phyloP scores from a whole-genome alignment of 2,113 vertebrate species.

The Embiotoca jacksoni region DNA sequence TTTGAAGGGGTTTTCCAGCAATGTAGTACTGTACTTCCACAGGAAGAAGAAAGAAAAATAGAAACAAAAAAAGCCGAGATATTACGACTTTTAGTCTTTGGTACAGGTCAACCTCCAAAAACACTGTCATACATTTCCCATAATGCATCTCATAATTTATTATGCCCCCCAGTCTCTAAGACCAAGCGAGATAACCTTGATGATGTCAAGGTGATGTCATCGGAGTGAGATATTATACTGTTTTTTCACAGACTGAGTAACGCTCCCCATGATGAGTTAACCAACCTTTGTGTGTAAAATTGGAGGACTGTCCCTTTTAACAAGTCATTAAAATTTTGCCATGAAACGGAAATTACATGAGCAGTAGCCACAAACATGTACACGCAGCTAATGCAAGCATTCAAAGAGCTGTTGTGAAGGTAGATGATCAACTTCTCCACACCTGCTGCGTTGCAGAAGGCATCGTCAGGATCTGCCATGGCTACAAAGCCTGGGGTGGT shows the following conservation, averaged over 20 bases:
- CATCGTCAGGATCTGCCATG: constrained; percentile 66
- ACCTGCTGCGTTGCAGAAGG: constrained; percentile 76
- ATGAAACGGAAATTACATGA: too few relatives aligned
- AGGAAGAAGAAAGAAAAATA: neutral
- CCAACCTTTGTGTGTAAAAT: too few relatives aligned
- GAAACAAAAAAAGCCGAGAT: neutral
- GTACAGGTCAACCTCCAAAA: neutral
- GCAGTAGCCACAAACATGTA: neutral
- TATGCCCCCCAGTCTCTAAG: too few relatives aligned
- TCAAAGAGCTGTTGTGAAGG: neutral
- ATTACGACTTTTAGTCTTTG: neutral
- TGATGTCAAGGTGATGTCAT: too few relatives aligned
- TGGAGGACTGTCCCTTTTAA: neutral
- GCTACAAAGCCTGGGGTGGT: constrained; percentile 63
- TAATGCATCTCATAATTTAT: too few relatives aligned
- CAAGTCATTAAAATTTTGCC: neutral
- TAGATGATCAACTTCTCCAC: constrained; percentile 37
- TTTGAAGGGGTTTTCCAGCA: neutral
- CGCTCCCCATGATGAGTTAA: too few relatives aligned
- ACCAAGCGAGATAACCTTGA: too few relatives aligned
- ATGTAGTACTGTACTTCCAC: neutral
- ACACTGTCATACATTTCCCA: too few relatives aligned
- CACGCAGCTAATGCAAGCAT: neutral
- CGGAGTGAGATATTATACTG: too few relatives aligned
- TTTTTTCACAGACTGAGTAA: neutral